A percentile compares a stretch with the other conserved stretches of the same genome.
phyloP scores from a whole-genome alignment of 2,113 vertebrate genomes.

The Tretioscincus oriximinensis region DNA sequence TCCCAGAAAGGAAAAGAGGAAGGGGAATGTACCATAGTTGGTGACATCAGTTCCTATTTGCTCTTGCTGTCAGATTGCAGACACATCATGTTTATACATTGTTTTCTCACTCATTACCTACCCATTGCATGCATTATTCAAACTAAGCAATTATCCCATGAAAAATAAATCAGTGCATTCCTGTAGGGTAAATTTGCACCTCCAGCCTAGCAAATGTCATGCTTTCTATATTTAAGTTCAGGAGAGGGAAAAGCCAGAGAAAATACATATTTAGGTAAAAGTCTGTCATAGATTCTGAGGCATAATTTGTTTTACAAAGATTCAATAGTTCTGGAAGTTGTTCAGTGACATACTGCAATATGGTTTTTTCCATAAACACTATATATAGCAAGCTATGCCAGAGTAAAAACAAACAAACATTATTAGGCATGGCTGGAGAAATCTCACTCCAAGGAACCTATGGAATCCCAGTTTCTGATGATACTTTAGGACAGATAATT shows the following conservation, averaged over 20 bases:
- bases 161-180: conserved; percentile 69
- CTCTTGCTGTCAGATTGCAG: conserved; percentile 42
- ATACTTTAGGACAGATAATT: background rate
- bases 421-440: background rate
- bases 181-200: conserved; percentile 53
- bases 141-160: conserved; percentile 74
- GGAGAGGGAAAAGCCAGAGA: background rate
- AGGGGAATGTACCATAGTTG: background rate
- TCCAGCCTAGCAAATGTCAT: conserved; percentile 47
- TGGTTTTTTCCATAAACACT: conserved; percentile 1
- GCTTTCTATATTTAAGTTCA: conserved; percentile 36
- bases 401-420: background rate
- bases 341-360: conserved; percentile 5
- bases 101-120: conserved; percentile 64
- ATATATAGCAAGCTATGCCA: background rate
- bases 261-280: conserved; percentile 44
- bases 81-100: conserved; percentile 46
- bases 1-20: conserved; percentile 19
- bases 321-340: background rate
- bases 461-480: background rate
- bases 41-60: background rate
- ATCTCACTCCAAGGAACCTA: background rate
- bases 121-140: conserved; percentile 71
- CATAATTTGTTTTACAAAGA: conserved; percentile 25
- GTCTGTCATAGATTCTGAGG: conserved; percentile 34